phyloP scores from a whole-genome alignment of 2,113 vertebrate species.

The Phalacrocorax carbo region DNA sequence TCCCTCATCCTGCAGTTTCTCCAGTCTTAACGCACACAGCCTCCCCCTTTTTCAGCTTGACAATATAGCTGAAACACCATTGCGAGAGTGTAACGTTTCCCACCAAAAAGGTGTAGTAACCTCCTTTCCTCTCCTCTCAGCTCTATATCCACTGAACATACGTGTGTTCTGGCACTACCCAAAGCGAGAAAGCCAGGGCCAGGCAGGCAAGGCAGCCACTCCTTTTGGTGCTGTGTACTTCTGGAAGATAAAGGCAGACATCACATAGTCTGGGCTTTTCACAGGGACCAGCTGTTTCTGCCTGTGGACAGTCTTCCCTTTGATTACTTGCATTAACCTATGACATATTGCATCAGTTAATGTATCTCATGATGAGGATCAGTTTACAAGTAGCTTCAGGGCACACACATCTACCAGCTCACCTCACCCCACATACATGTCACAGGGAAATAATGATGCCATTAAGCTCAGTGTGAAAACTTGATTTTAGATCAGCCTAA shows the following conservation, averaged over 20 bases:
- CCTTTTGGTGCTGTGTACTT: neutral
- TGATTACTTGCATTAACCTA: neutral
- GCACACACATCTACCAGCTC: neutral
- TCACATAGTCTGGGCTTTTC: neutral
- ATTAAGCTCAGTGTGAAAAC: neutral
- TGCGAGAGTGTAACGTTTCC: accelerated
- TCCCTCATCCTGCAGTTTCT: neutral
- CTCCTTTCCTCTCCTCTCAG: neutral
- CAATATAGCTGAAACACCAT: neutral
- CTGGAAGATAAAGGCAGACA: neutral
- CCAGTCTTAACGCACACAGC: neutral
- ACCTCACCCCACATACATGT: neutral
- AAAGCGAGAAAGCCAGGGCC: accelerated
- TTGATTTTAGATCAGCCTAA: neutral
- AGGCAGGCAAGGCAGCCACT: neutral
- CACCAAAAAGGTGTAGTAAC: neutral
- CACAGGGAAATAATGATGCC: neutral
- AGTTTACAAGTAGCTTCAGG: neutral
- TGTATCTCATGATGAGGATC: neutral
- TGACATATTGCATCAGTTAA: neutral
- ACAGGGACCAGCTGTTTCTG: neutral
- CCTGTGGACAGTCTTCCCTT: neutral
- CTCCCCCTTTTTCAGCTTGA: neutral
- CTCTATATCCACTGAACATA: neutral
- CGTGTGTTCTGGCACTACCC: neutral